These are phyloP conservation scores for Nemotelus nigrinus DNA, from an alignment of 2,888 invertebrate genomes.

Conservation along the genomic window DNA sequence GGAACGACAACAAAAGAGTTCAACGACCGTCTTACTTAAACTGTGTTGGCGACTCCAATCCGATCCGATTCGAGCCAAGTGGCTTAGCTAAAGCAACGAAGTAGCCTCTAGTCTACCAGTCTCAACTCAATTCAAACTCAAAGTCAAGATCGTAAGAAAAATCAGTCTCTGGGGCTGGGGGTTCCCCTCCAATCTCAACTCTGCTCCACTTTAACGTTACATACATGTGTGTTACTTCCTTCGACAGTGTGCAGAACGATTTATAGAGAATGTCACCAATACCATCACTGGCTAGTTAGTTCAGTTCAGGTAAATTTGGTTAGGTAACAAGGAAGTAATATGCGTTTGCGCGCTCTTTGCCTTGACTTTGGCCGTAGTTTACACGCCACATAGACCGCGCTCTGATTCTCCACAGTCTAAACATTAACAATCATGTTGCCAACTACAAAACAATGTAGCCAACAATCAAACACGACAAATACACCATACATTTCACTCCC, in stretches of 20 bases:
- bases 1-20: constrained; percentile 45
- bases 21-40: constrained; percentile 44
- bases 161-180: constrained; percentile 1
- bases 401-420: constrained; percentile 5
- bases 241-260: not conserved
- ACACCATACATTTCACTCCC: too few relatives aligned
- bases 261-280: not conserved
- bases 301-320: constrained; percentile 15
- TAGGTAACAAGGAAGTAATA: constrained; percentile 24
- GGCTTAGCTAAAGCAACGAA: too few relatives aligned
- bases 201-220: constrained; percentile 15
- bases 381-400: constrained; percentile 4
- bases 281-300: not conserved
- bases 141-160: constrained; percentile 38
- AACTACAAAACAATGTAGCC: too few relatives aligned
- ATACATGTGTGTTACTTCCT: not conserved
- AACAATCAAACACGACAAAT: too few relatives aligned
- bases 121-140: constrained; percentile 33
- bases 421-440: too few relatives aligned
- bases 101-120: too few relatives aligned
- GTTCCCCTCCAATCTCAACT: constrained; percentile 8
- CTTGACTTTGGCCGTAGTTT: constrained; percentile 45
- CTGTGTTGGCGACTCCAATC: constrained; percentile 30
- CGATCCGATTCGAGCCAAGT: too few relatives aligned
- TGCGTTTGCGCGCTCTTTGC: constrained; percentile 5